Evolutionary conservation across 35 echinoderm and acorn worm species (phyloP).

Genomic region (Anneissia japonica): DNA sequence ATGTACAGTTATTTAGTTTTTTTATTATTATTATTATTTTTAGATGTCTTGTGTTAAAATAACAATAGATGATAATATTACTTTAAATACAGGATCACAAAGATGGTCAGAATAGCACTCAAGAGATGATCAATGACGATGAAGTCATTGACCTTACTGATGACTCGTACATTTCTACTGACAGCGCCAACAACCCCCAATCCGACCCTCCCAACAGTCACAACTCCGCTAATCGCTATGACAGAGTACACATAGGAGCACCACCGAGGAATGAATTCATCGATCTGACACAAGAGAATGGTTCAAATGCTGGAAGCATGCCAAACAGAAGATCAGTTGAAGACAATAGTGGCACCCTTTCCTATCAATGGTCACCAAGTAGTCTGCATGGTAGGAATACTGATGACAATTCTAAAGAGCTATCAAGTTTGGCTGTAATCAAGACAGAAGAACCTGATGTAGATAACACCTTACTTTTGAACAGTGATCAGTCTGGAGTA

Average conservation of each 20-base stretch:
- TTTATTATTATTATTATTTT: too few relatives aligned
- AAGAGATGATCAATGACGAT: neutral
- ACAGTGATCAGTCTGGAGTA: too few relatives aligned
- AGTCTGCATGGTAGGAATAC: too few relatives aligned
- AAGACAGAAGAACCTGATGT: too few relatives aligned
- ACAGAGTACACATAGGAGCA: neutral
- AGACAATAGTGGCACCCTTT: neutral
- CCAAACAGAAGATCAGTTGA: neutral
- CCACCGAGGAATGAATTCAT: neutral
- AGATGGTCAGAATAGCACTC: neutral
- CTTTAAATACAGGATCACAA: neutral
- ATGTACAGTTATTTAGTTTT: too few relatives aligned
- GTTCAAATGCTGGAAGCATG: neutral
- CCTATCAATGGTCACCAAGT: too few relatives aligned
- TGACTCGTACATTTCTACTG: neutral
- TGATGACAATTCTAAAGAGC: too few relatives aligned
- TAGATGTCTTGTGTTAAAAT: too few relatives aligned
- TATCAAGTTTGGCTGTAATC: too few relatives aligned
- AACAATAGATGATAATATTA: too few relatives aligned
- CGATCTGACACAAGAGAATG: neutral
- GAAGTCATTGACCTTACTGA: neutral
- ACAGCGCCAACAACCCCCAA: neutral
- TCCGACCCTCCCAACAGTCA: neutral
- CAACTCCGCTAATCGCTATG: neutral
- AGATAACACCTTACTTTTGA: too few relatives aligned